Evolutionary conservation across 2,888 invertebrate species (phyloP).

Genomic region (Dasysyrphus albostriatus): DNA sequence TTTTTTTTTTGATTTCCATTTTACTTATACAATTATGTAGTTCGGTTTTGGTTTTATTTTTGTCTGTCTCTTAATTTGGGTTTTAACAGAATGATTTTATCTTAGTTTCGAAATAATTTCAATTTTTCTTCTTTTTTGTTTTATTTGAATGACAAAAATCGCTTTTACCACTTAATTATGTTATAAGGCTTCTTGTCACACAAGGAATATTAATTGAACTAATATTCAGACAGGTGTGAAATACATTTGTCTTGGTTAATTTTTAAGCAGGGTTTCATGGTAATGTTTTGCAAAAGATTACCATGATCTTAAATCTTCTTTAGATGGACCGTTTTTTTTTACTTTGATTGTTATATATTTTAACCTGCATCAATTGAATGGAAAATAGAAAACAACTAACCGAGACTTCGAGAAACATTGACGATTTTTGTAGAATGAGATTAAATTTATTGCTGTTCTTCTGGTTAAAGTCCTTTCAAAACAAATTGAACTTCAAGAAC

Average conservation of each 20-base stretch:
- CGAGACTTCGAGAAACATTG: no score
- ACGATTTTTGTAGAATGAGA: no score
- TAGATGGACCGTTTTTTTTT: no score
- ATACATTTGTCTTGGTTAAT: neutral
- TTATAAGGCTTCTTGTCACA: neutral
- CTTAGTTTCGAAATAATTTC: neutral
- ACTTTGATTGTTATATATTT: no score
- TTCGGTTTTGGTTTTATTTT: neutral
- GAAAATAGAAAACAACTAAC: no score
- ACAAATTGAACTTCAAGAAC: no score
- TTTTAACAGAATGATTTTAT: neutral
- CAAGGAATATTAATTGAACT: neutral
- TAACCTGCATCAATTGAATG: no score
- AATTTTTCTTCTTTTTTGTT: neutral
- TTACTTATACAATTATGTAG: constrained; percentile 11
- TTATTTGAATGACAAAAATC: neutral
- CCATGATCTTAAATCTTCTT: no score
- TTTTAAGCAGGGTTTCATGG: neutral
- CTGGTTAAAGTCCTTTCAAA: no score
- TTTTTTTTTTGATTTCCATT: constrained; percentile 15
- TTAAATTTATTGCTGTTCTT: no score
- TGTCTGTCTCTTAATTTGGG: constrained; percentile 20
- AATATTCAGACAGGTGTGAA: neutral
- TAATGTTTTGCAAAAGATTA: no score
- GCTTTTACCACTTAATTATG: neutral